phyloP scores from a whole-genome alignment of 2,113 vertebrate genomes.

The Cichladusa arquata region DNA sequence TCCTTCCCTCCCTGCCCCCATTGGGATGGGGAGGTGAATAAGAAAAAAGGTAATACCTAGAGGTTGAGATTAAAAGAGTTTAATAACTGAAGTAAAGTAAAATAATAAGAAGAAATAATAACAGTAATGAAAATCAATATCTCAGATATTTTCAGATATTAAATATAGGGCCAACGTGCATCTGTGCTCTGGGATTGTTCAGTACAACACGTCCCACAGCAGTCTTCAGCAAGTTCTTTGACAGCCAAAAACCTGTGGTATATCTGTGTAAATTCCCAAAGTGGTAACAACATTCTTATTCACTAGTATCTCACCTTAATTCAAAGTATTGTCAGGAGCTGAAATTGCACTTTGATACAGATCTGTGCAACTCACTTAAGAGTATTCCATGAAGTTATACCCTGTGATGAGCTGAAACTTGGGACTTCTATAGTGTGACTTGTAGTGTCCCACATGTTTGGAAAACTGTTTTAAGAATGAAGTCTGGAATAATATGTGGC shows the following conservation, averaged over 20 bases:
- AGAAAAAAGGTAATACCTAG: not conserved
- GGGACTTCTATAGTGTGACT: not conserved
- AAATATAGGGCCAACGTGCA: not conserved
- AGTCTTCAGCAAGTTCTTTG: not conserved
- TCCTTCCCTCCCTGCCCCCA: not conserved
- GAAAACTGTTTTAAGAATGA: not conserved
- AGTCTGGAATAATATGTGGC: not conserved
- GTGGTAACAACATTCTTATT: not conserved
- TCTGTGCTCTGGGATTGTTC: not conserved
- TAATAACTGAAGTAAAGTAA: not conserved
- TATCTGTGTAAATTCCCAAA: not conserved
- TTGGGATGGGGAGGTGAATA: not conserved
- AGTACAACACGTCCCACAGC: not conserved
- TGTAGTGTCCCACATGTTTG: not conserved
- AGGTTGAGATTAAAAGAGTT: not conserved
- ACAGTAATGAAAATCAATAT: not conserved
- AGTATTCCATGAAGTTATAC: not conserved
- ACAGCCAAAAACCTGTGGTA: not conserved
- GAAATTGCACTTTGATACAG: not conserved
- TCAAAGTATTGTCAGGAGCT: not conserved
- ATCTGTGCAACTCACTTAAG: not conserved
- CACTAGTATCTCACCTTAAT: not conserved
- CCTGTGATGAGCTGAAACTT: not conserved
- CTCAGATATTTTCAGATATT: not conserved
- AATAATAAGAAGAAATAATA: not conserved